Conservation (phyloP, 2,888 invertebrate genomes). For the Fissipunctia ypsillon region DNA sequence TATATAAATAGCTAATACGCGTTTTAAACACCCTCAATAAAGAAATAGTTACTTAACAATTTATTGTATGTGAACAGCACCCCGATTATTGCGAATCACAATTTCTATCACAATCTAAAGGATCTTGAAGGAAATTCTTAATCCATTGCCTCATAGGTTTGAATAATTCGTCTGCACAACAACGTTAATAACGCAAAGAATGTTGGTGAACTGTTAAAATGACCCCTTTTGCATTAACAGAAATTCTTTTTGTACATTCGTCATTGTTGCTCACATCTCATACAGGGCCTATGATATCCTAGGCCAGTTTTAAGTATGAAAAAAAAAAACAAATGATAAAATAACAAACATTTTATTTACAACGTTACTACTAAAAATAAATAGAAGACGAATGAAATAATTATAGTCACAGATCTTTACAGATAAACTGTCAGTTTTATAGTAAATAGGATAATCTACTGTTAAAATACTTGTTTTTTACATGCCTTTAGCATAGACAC, state of each 20-base stretch:
- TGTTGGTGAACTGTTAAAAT: too few relatives aligned
- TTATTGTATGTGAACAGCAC: too few relatives aligned
- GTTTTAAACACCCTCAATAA: too few relatives aligned
- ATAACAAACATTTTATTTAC: slow-evolving; percentile 72
- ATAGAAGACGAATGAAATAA: slow-evolving; percentile 41
- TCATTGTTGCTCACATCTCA: background rate
- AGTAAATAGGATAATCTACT: background rate
- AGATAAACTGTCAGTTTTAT: background rate
- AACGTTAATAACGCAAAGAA: background rate
- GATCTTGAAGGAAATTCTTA: background rate
- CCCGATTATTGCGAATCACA: too few relatives aligned
- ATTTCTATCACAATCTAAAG: too few relatives aligned
- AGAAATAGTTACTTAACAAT: too few relatives aligned
- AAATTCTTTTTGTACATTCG: background rate
- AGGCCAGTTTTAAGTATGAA: too few relatives aligned
- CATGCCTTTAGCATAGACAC: background rate
- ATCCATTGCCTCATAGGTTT: too few relatives aligned
- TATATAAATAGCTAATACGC: too few relatives aligned
- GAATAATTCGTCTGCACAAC: background rate
- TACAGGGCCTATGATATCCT: too few relatives aligned
- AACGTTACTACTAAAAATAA: slow-evolving; percentile 66
- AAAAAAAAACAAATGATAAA: slow-evolving; percentile 14
- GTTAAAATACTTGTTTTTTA: too few relatives aligned
- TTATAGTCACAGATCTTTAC: slow-evolving; percentile 44
- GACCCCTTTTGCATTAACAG: background rate